A percentile compares a stretch with the other conserved stretches of the same genome.
Conservation (phyloP, 1,140 invertebrate genomes). For the Ceratoteleas bidentatus region DNA sequence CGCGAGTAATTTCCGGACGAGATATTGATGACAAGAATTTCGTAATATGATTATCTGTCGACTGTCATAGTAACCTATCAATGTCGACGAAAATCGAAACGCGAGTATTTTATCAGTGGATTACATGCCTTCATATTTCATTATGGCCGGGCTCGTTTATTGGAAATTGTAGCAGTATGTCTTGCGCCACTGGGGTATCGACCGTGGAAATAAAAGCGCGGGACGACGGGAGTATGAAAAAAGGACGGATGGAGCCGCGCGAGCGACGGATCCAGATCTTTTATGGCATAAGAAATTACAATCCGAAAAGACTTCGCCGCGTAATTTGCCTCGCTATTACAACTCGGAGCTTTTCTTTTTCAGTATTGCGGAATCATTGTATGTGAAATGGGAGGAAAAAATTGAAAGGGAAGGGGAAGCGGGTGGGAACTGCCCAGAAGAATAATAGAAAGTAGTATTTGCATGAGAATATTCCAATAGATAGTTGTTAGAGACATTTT, state of each 20-base stretch:
- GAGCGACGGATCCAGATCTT: conserved; percentile 7
- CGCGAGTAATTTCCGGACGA: too few species aligned
- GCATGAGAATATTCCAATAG: too few species aligned
- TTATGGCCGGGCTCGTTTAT: conserved; percentile 43
- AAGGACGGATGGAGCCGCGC: not conserved
- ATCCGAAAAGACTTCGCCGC: conserved; percentile 13
- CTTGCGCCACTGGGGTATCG: conserved; percentile 41
- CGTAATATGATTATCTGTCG: conserved; percentile 47
- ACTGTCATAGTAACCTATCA: conserved; percentile 50
- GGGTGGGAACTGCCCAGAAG: too few species aligned
- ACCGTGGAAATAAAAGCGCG: conserved; percentile 32
- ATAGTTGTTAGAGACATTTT: too few species aligned
- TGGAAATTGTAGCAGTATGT: conserved; percentile 42
- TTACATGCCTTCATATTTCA: conserved; percentile 61
- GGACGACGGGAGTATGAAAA: not conserved
- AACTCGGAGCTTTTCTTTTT: conserved; percentile 20
- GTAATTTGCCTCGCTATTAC: conserved; percentile 36
- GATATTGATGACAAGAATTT: too few species aligned
- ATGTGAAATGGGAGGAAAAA: conserved; percentile 21
- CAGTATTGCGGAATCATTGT: conserved; percentile 32
- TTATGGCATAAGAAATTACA: conserved; percentile 50
- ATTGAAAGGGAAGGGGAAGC: too few species aligned
- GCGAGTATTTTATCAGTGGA: conserved; percentile 52
- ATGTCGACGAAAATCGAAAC: conserved; percentile 48
- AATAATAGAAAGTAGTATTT: too few species aligned